A percentile compares a stretch with the other conserved stretches of the same genome.
These are phyloP conservation scores for Hypothenemus hampei DNA, from an alignment of 1,140 invertebrate genomes.

Conservation along the genomic window DNA sequence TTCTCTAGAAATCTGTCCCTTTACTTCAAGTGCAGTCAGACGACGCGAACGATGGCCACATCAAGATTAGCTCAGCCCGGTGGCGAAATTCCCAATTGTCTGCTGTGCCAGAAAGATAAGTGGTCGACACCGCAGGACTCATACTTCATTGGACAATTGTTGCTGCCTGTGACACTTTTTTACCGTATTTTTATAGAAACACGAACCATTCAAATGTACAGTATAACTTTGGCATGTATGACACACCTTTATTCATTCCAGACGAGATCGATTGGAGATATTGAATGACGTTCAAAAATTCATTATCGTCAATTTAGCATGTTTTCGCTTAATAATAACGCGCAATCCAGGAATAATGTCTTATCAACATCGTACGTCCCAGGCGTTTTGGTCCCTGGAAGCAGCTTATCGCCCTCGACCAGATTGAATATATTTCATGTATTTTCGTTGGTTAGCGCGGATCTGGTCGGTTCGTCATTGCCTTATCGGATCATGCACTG, in stretches of 20 bases:
- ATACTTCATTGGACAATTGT: slow-evolving; percentile 30
- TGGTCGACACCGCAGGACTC: slow-evolving; percentile 11
- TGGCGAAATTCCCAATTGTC: slow-evolving; percentile 28
- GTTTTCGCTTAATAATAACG: background rate
- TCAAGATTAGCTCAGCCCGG: slow-evolving; percentile 18
- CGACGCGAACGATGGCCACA: no score
- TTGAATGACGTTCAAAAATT: background rate
- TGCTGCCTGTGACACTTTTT: slow-evolving; percentile 6
- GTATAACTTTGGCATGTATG: background rate
- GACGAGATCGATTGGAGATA: no score
- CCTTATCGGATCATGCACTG: slow-evolving; percentile 27
- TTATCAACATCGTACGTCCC: slow-evolving; percentile 8
- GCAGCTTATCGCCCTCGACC: slow-evolving; percentile 24
- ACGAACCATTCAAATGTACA: no score
- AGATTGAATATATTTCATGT: slow-evolving; percentile 30
- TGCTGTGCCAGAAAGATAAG: slow-evolving; percentile 30
- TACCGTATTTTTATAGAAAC: slow-evolving; percentile 1
- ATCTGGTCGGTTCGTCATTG: slow-evolving; percentile 21
- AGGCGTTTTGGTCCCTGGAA: slow-evolving; percentile 4
- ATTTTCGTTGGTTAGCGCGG: slow-evolving; percentile 19
- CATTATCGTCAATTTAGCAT: background rate
- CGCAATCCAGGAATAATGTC: background rate
- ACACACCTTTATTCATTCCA: background rate
- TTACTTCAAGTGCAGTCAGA: slow-evolving; percentile 22
- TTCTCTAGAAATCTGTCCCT: slow-evolving; percentile 25